These are phyloP conservation scores for Cyphomyrus plagiostoma DNA, from an alignment of 2,113 vertebrate genomes.

Conservation along the genomic window DNA sequence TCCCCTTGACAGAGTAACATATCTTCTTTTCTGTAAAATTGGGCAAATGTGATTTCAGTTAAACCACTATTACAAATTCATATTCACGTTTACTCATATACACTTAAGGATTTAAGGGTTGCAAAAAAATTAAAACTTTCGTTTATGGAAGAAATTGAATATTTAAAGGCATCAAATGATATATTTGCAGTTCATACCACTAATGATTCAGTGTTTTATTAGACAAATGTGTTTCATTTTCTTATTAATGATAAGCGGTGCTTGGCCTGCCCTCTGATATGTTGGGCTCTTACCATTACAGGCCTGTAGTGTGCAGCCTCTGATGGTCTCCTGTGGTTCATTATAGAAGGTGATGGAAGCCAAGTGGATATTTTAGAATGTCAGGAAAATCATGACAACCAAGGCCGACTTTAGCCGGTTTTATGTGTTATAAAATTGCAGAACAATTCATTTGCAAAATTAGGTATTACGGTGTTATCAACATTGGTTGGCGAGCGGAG, in stretches of 20 bases:
- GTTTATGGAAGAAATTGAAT: not conserved
- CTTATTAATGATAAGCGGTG: not conserved
- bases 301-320: not conserved
- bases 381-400: not conserved
- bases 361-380: not conserved
- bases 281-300: not conserved
- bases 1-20: not conserved
- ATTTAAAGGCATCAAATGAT: not conserved
- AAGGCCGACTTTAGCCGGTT: not conserved
- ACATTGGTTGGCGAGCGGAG: no score
- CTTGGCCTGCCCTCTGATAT: not conserved
- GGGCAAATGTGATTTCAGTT: not conserved
- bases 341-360: not conserved
- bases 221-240: not conserved
- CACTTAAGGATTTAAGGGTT: not conserved
- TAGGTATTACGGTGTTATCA: not conserved
- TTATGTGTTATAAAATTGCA: not conserved
- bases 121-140: not conserved
- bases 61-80: not conserved
- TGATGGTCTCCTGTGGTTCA: not conserved
- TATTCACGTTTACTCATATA: not conserved
- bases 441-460: not conserved
- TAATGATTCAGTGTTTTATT: not conserved
- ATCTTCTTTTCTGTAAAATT: not conserved
- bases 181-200: not conserved